A percentile compares a stretch with the other conserved stretches of the same genome.
Conservation (phyloP, 2,888 invertebrate species). For the Ernsta delagoae region DNA sequence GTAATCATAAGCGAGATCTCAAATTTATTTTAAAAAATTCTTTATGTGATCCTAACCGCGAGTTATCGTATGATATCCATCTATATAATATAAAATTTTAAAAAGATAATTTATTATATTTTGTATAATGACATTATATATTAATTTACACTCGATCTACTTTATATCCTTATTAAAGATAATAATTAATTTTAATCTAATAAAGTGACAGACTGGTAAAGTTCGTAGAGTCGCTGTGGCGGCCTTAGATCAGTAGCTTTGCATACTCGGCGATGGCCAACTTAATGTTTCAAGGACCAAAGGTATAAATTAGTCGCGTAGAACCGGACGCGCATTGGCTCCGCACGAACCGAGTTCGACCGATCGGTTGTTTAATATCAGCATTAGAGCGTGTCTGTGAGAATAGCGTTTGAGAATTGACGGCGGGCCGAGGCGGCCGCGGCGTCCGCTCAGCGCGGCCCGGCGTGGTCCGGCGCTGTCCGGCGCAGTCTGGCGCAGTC, state of each 20-base stretch:
- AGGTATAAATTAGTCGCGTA: conserved; percentile 83
- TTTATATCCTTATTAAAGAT: conserved; percentile 82
- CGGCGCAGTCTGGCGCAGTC: too few relatives aligned
- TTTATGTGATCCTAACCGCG: conserved; percentile 81
- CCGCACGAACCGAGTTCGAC: conserved; percentile 80
- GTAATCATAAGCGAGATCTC: conserved; percentile 85
- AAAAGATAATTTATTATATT: conserved; percentile 84
- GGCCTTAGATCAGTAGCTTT: conserved; percentile 85
- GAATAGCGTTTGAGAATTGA: conserved; percentile 63
- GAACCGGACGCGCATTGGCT: conserved; percentile 83
- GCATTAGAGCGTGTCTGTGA: conserved; percentile 73
- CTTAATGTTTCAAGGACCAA: conserved; percentile 83
- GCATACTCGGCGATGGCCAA: conserved; percentile 84
- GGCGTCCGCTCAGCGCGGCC: conserved; percentile 45
- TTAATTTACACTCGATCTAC: conserved; percentile 83
- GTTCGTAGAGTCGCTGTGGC: conserved; percentile 84
- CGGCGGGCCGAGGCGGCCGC: conserved; percentile 53
- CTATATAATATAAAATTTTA: conserved; percentile 69
- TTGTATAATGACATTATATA: conserved; percentile 83
- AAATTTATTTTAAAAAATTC: conserved; percentile 82
- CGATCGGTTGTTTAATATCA: conserved; percentile 72
- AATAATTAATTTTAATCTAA: conserved; percentile 85
- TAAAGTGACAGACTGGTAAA: conserved; percentile 85
- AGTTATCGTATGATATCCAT: conserved; percentile 70
- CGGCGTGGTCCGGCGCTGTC: conserved; percentile 33